These are phyloP conservation scores for Falco punctatus DNA, from an alignment of 2,113 vertebrate species.

Conservation along the genomic window DNA sequence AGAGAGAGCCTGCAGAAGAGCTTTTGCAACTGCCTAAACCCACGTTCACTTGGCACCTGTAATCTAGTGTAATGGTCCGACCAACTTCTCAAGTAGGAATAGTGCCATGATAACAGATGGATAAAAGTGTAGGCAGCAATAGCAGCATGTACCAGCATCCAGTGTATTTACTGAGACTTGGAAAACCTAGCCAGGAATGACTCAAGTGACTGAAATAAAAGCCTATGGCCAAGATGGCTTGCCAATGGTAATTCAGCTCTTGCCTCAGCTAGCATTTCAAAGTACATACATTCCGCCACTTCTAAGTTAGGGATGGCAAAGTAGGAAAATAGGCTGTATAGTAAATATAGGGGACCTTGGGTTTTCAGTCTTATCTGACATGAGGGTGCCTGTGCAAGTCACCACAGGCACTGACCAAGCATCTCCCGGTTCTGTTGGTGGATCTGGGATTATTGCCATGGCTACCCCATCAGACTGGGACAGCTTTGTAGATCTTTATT, in stretches of 20 bases:
- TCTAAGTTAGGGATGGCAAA: neutral
- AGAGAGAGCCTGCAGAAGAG: conserved; percentile 14
- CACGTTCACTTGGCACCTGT: conserved; percentile 35
- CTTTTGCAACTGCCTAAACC: conserved; percentile 22
- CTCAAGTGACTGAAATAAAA: conserved; percentile 56
- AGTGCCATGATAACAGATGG: conserved; percentile 62
- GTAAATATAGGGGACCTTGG: neutral
- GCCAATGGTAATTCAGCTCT: conserved; percentile 6
- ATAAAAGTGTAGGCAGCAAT: conserved; percentile 50
- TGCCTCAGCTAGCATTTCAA: conserved; percentile 2
- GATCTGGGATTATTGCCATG: neutral
- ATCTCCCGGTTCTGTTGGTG: neutral
- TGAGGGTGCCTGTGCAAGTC: neutral
- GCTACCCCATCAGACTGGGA: neutral
- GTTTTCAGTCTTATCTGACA: neutral
- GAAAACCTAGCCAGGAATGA: conserved; percentile 38
- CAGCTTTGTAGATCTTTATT: conserved; percentile 8
- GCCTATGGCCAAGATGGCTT: neutral
- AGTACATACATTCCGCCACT: neutral
- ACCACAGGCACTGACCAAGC: neutral
- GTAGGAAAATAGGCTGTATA: neutral
- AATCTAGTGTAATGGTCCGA: neutral
- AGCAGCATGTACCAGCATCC: conserved; percentile 40
- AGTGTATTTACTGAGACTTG: conserved; percentile 36
- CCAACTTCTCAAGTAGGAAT: conserved; percentile 51